A percentile compares a stretch with the other conserved stretches of the same genome.
Evolutionary conservation across 2,113 vertebrate species (phyloP).

Genomic region (Dolichallabes microphthalmus): DNA sequence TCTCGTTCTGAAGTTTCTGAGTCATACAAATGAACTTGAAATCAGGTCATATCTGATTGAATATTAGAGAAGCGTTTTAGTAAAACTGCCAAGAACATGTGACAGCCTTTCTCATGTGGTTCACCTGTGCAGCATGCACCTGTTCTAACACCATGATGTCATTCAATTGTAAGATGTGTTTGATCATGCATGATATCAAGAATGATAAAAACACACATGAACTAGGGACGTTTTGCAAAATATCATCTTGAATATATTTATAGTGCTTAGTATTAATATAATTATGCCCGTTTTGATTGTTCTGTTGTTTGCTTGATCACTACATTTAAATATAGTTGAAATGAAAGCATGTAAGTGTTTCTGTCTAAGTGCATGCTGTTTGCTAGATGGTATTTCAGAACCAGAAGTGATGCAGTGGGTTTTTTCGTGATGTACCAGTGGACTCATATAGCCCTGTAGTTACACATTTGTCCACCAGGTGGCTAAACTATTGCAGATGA

Average conservation of each 20-base stretch:
- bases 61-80: background rate
- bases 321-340: background rate
- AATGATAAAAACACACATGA: background rate
- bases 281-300: background rate
- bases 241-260: background rate
- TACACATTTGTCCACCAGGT: conserved; percentile 37
- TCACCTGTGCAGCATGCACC: conserved; percentile 22
- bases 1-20: background rate
- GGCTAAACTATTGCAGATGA: conserved; percentile 22
- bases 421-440: conserved; percentile 6
- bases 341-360: background rate
- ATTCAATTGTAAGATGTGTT: background rate
- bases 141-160: conserved; percentile 29
- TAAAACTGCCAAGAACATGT: background rate
- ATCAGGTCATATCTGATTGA: background rate
- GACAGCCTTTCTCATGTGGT: background rate
- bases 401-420: conserved; percentile 14
- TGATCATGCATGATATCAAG: background rate
- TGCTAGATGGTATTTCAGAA: background rate
- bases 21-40: background rate
- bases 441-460: conserved; percentile 41
- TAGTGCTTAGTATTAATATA: background rate
- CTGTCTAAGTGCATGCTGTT: background rate
- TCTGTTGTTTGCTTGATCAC: background rate
- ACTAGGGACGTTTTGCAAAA: background rate